Percentiles rank a stretch among this genome's conserved stretches.
Evolutionary conservation across 2,113 vertebrate species (phyloP).

Genomic region (Thamnaconus septentrionalis): DNA sequence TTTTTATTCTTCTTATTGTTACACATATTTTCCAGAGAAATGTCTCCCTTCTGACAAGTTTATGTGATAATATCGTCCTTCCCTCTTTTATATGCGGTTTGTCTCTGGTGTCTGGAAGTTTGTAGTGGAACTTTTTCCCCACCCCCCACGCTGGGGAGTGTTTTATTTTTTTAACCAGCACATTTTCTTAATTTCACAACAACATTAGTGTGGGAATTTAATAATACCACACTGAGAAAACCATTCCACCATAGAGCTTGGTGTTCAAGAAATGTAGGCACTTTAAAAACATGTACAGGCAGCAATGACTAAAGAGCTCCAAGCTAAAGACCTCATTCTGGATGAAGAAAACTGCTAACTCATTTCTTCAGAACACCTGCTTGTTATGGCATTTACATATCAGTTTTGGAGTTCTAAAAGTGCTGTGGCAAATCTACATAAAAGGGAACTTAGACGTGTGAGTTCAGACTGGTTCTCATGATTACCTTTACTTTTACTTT

Average conservation of each 20-base stretch:
- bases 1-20: no score
- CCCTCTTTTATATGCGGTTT: slow-evolving; percentile 32
- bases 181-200: slow-evolving; percentile 61
- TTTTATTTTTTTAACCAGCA: slow-evolving; percentile 19
- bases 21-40: slow-evolving; percentile 4
- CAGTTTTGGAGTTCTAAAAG: neutral
- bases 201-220: slow-evolving; percentile 53
- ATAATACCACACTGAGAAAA: slow-evolving; percentile 21
- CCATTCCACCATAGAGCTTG: slow-evolving; percentile 11
- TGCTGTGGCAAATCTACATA: no score
- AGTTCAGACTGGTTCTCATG: neutral
- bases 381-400: slow-evolving; percentile 12
- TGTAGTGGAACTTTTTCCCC: slow-evolving; percentile 59
- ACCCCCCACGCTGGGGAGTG: slow-evolving; percentile 52
- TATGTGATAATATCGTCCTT: slow-evolving; percentile 15
- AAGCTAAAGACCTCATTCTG: slow-evolving; percentile 64
- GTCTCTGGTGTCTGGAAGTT: slow-evolving; percentile 61
- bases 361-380: slow-evolving; percentile 14
- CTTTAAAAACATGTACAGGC: slow-evolving; percentile 58
- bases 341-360: slow-evolving; percentile 4
- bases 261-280: slow-evolving; percentile 44
- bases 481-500: neutral
- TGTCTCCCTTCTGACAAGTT: slow-evolving; percentile 18
- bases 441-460: neutral
- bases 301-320: slow-evolving; percentile 39